Conservation (phyloP, 2,797 vertebrate genomes). For the Sparidentex hasta region DNA sequence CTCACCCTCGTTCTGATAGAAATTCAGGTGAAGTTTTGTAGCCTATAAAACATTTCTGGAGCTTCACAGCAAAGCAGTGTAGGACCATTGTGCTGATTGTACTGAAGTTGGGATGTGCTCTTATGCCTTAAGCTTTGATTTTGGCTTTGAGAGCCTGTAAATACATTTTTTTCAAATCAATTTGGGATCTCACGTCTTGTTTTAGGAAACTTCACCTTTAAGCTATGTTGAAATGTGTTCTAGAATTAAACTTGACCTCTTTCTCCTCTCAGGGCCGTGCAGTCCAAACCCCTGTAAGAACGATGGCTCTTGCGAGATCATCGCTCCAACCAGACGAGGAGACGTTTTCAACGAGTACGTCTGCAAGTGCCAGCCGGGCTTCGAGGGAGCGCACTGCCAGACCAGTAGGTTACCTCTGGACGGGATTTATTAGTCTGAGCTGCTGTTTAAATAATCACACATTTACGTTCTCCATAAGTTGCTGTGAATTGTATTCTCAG, state of each 20-base stretch:
- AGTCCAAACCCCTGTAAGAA: slow-evolving; percentile 93
- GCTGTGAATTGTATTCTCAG: not conserved
- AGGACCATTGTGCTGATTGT: too few species aligned
- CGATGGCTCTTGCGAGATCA: slow-evolving; percentile 86
- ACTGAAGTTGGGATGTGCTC: too few species aligned
- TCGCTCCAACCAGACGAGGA: slow-evolving; percentile 85
- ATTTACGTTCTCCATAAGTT: not conserved
- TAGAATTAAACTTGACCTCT: not conserved
- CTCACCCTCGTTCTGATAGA: too few species aligned
- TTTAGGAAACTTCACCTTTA: not conserved
- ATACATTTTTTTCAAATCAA: too few species aligned
- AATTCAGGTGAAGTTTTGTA: too few species aligned
- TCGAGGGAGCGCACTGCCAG: slow-evolving; percentile 92
- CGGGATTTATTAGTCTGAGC: slow-evolving; percentile 2
- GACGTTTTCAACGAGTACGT: slow-evolving; percentile 92
- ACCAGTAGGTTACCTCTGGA: slow-evolving; percentile 87
- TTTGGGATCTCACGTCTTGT: too few species aligned
- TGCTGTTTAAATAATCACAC: not conserved
- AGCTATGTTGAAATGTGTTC: not conserved
- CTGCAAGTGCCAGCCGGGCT: slow-evolving; percentile 91
- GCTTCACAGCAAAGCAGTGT: too few species aligned
- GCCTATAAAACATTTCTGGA: too few species aligned
- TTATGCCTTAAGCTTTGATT: too few species aligned
- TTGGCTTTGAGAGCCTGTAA: too few species aligned
- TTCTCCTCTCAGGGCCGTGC: slow-evolving; percentile 88